Percentiles rank a stretch among this genome's conserved stretches.
Evolutionary conservation across 2,113 vertebrate species (phyloP).

Genomic region (Tragelaphus imberbis): DNA sequence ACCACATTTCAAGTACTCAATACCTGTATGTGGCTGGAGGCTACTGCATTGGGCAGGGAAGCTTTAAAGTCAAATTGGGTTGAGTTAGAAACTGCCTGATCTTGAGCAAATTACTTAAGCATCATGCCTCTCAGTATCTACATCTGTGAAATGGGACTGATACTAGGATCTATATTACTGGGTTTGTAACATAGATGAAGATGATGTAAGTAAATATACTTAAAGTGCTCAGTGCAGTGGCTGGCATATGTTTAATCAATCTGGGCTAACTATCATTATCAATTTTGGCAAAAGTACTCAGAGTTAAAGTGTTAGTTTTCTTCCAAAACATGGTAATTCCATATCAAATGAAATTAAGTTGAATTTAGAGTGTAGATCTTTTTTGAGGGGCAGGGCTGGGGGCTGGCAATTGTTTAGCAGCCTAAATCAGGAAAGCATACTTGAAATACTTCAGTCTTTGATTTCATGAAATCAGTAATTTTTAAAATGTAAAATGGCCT

Average conservation of each 20-base stretch:
- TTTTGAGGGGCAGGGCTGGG: background rate
- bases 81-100: background rate
- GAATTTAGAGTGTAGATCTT: background rate
- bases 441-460: background rate
- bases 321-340: background rate
- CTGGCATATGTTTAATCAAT: background rate
- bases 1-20: background rate
- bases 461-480: background rate
- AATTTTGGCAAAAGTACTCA: background rate
- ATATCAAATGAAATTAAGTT: background rate
- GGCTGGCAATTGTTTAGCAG: background rate
- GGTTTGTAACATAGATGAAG: background rate
- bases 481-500: background rate
- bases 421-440: background rate
- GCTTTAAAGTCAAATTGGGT: background rate
- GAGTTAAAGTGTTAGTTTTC: background rate
- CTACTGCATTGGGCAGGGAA: background rate
- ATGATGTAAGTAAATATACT: background rate
- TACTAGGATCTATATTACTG: background rate
- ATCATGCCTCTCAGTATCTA: background rate
- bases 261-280: background rate
- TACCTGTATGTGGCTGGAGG: background rate
- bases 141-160: background rate
- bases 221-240: background rate
- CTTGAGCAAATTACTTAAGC: background rate